These are phyloP conservation scores for Sebastiscus albofasciatus DNA, from an alignment of 2,797 vertebrate genomes.

Conservation along the genomic window DNA sequence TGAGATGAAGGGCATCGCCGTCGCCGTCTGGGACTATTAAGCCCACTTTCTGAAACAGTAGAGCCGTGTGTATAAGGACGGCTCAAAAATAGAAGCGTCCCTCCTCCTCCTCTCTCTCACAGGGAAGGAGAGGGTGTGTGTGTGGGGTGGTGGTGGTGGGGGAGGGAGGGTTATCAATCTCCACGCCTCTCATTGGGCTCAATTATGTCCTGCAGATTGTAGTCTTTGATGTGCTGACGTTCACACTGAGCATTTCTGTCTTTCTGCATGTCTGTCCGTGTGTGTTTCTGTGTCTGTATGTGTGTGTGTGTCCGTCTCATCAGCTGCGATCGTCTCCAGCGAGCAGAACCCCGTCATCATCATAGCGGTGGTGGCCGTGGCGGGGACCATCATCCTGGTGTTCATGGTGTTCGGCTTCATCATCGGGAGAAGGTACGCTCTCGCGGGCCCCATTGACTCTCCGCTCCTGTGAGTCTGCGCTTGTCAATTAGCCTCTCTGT, in stretches of 20 bases:
- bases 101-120: constrained; percentile 43
- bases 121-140: constrained; percentile 1
- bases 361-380: constrained; percentile 97
- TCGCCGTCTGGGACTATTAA: constrained; percentile 85
- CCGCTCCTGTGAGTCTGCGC: constrained; percentile 87
- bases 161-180: constrained; percentile 58
- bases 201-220: constrained; percentile 55
- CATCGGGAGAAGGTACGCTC: constrained; percentile 97
- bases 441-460: constrained; percentile 86
- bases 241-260: constrained; percentile 43
- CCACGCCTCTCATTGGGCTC: constrained; percentile 54
- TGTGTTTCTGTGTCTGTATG: constrained; percentile 22
- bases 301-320: constrained; percentile 54
- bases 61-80: constrained; percentile 76
- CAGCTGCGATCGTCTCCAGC: constrained; percentile 95
- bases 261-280: constrained; percentile 30
- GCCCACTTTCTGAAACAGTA: constrained; percentile 86
- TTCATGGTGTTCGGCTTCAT: constrained; percentile 99
- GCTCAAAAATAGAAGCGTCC: constrained; percentile 80
- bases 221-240: constrained; percentile 43
- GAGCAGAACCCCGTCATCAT: constrained; percentile 99
- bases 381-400: constrained; percentile 98
- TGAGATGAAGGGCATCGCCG: constrained; percentile 83
- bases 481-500: constrained; percentile 83
- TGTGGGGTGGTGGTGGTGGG: not conserved